Evolutionary conservation across 2,888 invertebrate genomes (phyloP).

Genomic region (Heliothis peltigera): DNA sequence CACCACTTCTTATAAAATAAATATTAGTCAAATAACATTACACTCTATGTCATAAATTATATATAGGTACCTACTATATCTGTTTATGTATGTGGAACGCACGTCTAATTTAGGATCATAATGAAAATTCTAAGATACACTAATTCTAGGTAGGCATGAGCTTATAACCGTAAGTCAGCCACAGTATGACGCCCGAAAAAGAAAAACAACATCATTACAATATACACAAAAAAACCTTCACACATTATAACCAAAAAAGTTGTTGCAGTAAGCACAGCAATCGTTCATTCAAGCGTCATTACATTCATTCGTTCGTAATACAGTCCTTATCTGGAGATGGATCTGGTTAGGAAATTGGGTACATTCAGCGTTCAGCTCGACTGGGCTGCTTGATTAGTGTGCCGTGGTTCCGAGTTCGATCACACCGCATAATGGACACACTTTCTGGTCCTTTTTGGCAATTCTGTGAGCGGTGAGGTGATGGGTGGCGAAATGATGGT

Average conservation of each 20-base stretch:
- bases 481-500: background rate
- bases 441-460: slow-evolving; percentile 22
- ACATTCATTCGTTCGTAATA: slow-evolving; percentile 72
- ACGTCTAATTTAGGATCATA: too few relatives aligned
- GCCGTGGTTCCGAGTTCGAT: slow-evolving; percentile 65
- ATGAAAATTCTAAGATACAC: too few relatives aligned
- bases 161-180: background rate
- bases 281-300: slow-evolving; percentile 81
- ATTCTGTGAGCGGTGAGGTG: slow-evolving; percentile 10
- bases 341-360: slow-evolving; percentile 85
- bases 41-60: too few relatives aligned
- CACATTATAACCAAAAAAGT: slow-evolving; percentile 27
- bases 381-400: slow-evolving; percentile 72
- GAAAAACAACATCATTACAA: background rate
- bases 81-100: too few relatives aligned
- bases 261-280: slow-evolving; percentile 46
- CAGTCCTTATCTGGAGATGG: slow-evolving; percentile 73
- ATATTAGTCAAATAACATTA: too few relatives aligned
- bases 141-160: too few relatives aligned
- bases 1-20: too few relatives aligned
- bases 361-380: slow-evolving; percentile 78
- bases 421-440: slow-evolving; percentile 39
- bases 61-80: too few relatives aligned
- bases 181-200: background rate
- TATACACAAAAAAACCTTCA: background rate